Conservation (phyloP, 2,888 invertebrate species). For the Uropetala carovei region DNA sequence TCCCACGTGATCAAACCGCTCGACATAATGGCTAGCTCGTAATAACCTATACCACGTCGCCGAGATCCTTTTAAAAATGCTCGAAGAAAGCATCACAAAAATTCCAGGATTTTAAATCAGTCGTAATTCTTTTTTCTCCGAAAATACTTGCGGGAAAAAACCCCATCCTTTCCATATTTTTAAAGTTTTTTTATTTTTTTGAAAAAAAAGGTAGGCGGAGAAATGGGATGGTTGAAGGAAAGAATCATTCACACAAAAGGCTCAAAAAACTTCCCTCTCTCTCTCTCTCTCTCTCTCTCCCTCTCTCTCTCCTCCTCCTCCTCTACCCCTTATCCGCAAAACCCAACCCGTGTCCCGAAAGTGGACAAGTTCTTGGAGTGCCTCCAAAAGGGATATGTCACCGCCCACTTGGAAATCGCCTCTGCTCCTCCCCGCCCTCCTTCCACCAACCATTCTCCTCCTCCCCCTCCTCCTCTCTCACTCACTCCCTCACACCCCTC, state of each 20-base stretch:
- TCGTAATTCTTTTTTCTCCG: neutral
- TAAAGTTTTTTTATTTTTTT: no score
- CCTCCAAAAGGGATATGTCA: conserved; percentile 49
- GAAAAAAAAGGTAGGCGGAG: neutral
- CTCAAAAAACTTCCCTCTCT: conserved; percentile 9
- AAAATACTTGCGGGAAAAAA: neutral
- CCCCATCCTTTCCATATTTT: neutral
- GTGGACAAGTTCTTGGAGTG: conserved; percentile 59
- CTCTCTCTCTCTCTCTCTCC: neutral
- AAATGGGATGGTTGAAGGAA: conserved; percentile 4
- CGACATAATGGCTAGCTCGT: no score
- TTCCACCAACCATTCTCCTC: neutral
- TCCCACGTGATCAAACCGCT: no score
- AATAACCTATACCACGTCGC: no score
- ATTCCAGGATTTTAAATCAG: no score
- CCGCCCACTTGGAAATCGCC: conserved; percentile 61
- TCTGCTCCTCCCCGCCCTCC: neutral
- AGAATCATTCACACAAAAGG: conserved; percentile 34
- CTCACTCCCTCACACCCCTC: neutral
- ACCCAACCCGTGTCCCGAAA: conserved; percentile 54
- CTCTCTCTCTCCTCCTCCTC: neutral
- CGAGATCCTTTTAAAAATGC: no score
- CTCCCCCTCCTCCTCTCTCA: neutral
- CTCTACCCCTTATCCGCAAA: conserved; percentile 5
- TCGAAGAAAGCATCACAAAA: no score